Evolutionary conservation across 2,113 vertebrate species (phyloP), one percentile per base, ranked within the genome.

Genomic region (Zootoca vivipara): DNA sequence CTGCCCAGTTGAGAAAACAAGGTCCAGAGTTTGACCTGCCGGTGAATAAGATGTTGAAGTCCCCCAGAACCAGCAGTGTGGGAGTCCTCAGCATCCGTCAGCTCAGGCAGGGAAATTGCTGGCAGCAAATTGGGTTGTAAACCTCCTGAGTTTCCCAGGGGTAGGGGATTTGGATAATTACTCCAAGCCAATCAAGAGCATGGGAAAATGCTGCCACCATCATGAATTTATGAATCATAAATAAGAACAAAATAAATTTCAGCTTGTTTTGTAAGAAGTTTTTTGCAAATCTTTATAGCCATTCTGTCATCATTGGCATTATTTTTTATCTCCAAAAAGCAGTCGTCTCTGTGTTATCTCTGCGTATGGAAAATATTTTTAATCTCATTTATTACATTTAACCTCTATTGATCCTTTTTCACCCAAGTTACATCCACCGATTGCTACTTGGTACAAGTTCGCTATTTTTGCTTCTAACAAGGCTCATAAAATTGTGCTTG

Each of bases 341-440:
- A 83, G 26, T 83, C 35, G 35, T 69, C 10, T 70, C 4, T 38
- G 8, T 65, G 42, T 70, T 52, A 72, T 52, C 24, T 56, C 20
- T 89, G 8, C 38, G n/a, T 56, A 10, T 84, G 30, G 58, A 62
- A 87, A 84, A n/a, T 85, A 73, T 72, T 33, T 70, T 86, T 40
- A 77, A 86, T 73, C 84, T 52, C 40, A 40, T 87, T 87, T 74
- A 64, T 78, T 84, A 22, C 28, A 65, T 83, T 79, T 30, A 64
- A 80, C 64, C 56, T 80, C 81, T 87, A 52, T 38, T 87, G 80
- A 83, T 62, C 65, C 65, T 79, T 87, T 85, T 74, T 65, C 69
- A 46, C 75, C 52, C 67, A 84, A 79, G 38, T 22, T 30, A 26
- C 22, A 78, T 84, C 46, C 20, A 52, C 73, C 78, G 69, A 80